These are phyloP conservation scores for Anthrax anthrax DNA, from an alignment of 2,888 invertebrate species.

Conservation along the genomic window DNA sequence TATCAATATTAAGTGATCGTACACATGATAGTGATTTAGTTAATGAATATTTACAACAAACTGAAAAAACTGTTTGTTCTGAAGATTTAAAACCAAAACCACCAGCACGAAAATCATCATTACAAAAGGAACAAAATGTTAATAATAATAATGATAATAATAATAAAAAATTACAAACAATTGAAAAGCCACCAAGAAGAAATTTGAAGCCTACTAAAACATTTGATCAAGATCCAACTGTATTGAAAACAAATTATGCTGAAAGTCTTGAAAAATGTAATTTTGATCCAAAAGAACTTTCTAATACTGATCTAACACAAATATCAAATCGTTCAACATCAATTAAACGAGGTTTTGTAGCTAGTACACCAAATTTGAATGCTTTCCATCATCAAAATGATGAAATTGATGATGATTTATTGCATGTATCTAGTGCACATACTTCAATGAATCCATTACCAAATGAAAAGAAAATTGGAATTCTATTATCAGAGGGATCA, in stretches of 20 bases:
- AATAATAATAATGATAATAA: too few relatives aligned
- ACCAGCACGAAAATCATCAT: constrained; percentile 11
- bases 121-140: constrained; percentile 2
- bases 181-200: constrained; percentile 14
- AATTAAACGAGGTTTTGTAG: constrained; percentile 27
- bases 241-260: constrained; percentile 29
- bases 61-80: constrained; percentile 3
- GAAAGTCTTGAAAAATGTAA: constrained; percentile 32
- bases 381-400: constrained; percentile 20
- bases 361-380: constrained; percentile 48
- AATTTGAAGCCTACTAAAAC: constrained; percentile 13
- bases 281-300: constrained; percentile 21
- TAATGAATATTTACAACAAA: constrained; percentile 12
- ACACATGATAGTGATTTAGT: constrained; percentile 25
- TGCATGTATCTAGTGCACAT: constrained; percentile 44
- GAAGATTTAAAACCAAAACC: constrained; percentile 7
- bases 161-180: not conserved
- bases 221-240: constrained; percentile 34
- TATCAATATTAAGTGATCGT: constrained; percentile 42
- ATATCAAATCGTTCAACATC: constrained; percentile 1
- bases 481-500: constrained; percentile 24
- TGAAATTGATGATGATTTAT: constrained; percentile 35
- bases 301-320: constrained; percentile 7
- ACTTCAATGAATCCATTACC: constrained; percentile 41
- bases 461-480: constrained; percentile 36